Evolutionary conservation across 2,888 invertebrate species (phyloP).

Genomic region (Ochropacha duplaris): DNA sequence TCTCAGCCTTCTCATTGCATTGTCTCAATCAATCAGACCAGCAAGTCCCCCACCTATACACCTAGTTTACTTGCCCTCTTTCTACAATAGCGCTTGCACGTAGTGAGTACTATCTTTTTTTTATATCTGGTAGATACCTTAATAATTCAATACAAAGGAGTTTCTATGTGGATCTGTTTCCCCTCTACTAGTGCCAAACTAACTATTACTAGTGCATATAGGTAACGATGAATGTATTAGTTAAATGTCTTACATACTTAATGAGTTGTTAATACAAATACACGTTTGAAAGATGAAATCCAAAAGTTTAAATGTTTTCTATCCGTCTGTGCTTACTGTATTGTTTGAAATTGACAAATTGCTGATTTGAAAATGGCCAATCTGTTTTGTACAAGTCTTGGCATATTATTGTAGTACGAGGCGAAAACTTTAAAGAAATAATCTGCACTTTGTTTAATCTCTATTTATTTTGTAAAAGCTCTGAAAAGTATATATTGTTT

Average conservation of each 20-base stretch:
- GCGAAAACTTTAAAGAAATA: background rate
- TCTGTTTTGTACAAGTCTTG: conserved; percentile 3
- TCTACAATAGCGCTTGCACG: no score
- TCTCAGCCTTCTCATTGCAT: no score
- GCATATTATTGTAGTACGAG: conserved; percentile 2
- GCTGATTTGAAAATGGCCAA: background rate
- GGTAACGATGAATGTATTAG: background rate
- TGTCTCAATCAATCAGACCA: no score
- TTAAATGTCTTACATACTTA: background rate
- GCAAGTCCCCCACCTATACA: no score
- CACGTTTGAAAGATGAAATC: background rate
- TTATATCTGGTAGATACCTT: no score
- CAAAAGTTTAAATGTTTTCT: background rate
- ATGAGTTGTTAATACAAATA: background rate
- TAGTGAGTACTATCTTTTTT: no score
- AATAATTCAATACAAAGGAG: no score
- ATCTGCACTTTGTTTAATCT: conserved; percentile 5
- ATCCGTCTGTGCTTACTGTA: conserved; percentile 1
- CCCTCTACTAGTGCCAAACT: no score
- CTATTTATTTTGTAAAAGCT: conserved; percentile 2
- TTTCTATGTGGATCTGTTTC: no score
- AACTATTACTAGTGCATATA: no score
- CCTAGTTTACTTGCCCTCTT: no score
- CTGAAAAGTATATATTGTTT: conserved; percentile 1
- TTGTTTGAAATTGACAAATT: conserved; percentile 6